Evolutionary conservation across 2,113 vertebrate genomes (phyloP).

Genomic region (Zapus hudsonius): DNA sequence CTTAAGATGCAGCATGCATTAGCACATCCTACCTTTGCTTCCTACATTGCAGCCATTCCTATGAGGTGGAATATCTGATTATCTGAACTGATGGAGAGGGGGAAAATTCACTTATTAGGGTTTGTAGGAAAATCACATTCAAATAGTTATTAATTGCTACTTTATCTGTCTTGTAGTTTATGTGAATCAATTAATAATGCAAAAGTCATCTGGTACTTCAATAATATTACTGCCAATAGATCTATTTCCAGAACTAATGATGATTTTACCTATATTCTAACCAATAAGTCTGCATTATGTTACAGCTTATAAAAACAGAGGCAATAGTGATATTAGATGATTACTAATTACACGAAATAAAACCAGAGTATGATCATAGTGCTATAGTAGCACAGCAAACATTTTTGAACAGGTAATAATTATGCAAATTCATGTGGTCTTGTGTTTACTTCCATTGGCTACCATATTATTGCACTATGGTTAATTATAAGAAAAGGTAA

Average conservation of each 20-base stretch:
- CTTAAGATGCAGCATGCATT: neutral
- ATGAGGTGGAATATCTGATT: neutral
- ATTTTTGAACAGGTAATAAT: slow-evolving; percentile 8
- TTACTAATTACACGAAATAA: neutral
- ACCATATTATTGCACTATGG: neutral
- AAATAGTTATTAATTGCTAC: neutral
- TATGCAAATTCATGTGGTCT: slow-evolving; percentile 10
- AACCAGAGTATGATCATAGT: neutral
- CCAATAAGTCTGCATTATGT: neutral
- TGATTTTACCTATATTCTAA: neutral
- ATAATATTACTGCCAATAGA: neutral
- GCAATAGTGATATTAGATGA: neutral
- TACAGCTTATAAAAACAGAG: neutral
- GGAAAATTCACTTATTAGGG: neutral
- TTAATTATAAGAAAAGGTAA: slow-evolving; percentile 27
- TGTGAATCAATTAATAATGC: neutral
- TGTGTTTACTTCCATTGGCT: slow-evolving; percentile 14
- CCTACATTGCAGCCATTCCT: neutral
- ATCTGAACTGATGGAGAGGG: neutral
- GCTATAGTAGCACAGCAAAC: neutral
- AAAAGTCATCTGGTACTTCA: neutral
- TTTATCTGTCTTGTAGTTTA: neutral
- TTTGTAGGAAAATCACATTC: neutral
- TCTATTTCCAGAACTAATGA: neutral
- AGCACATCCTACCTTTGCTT: neutral